phyloP scores from a whole-genome alignment of 2,113 vertebrate genomes.

The Rhinolophus ferrumequinum region DNA sequence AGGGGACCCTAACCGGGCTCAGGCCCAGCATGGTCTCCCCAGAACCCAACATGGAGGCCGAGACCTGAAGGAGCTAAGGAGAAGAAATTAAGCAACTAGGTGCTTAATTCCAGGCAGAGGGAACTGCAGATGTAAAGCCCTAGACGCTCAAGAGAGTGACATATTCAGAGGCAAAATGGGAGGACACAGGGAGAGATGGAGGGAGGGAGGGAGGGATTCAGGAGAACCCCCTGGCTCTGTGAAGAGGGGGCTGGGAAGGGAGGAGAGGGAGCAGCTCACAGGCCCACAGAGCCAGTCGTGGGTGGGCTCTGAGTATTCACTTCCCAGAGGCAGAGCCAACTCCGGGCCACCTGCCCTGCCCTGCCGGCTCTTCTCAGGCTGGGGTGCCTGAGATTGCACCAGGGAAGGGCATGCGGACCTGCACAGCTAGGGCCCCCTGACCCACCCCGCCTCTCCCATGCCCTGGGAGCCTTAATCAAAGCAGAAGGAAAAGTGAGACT shows the following conservation, averaged over 20 bases:
- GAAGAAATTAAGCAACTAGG: neutral
- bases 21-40: neutral
- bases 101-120: neutral
- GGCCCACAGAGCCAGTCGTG: neutral
- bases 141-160: neutral
- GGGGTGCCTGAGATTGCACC: neutral
- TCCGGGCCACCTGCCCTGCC: neutral
- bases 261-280: neutral
- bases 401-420: fast-evolving
- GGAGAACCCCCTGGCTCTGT: neutral
- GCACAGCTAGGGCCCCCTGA: neutral
- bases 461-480: neutral
- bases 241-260: neutral
- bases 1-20: neutral
- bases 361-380: neutral
- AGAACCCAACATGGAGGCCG: neutral
- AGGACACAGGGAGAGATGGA: neutral
- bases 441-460: neutral
- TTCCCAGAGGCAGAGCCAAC: no score
- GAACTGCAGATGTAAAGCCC: neutral
- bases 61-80: neutral
- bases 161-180: neutral
- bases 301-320: neutral
- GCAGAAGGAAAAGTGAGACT: neutral
- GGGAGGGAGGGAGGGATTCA: neutral